phyloP scores from a whole-genome alignment of 2,113 vertebrate species.

The Shinisaurus crocodilurus region DNA sequence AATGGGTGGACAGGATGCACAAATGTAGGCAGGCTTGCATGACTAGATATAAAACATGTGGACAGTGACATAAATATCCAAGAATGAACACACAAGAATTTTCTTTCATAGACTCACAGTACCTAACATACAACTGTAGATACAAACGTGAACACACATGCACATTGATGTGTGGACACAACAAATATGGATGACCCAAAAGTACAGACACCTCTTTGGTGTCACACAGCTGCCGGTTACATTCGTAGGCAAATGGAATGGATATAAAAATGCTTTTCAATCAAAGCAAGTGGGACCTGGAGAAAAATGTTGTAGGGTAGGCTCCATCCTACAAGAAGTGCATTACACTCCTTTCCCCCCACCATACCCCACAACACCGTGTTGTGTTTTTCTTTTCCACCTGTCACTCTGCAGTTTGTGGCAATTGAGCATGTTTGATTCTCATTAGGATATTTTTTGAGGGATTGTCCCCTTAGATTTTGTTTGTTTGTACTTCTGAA shows the following conservation, averaged over 20 bases:
- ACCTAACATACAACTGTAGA: neutral
- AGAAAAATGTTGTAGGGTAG: neutral
- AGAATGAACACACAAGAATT: neutral
- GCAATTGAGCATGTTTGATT: neutral
- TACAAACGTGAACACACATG: neutral
- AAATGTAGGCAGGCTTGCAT: neutral
- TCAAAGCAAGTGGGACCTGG: neutral
- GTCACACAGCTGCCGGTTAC: neutral
- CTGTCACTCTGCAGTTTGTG: neutral
- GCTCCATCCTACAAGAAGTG: neutral
- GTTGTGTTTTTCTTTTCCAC: neutral
- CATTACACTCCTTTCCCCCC: neutral
- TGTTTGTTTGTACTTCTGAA: neutral
- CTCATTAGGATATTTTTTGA: no score
- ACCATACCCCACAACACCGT: no score
- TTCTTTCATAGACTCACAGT: neutral
- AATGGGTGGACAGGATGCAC: neutral
- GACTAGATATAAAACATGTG: neutral
- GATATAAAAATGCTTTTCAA: neutral
- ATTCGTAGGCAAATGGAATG: neutral
- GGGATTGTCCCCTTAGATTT: neutral
- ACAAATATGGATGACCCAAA: neutral
- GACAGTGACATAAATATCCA: neutral
- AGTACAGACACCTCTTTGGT: neutral
- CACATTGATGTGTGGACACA: neutral